Base-by-base conservation (phyloP, 2,888 invertebrate species). In the Petrolisthes cinctipes region DNA sequence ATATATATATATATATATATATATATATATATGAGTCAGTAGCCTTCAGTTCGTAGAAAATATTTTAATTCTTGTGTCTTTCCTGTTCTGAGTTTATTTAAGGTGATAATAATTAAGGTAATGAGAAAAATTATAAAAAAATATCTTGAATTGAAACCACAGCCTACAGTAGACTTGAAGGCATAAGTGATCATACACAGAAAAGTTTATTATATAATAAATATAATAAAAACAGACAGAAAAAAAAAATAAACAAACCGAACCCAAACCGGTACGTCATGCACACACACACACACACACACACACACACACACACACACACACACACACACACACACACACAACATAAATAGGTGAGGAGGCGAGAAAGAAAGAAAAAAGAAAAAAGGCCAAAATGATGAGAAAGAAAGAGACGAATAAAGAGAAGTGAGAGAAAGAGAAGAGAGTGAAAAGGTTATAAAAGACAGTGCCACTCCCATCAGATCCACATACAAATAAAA, bases 261-360 rank as follows among this genome's bases (percentile, higher is more conserved):
- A 17, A 73, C 17, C 11, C 23, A 66, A 66, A 66, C 17, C 11
- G 17, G 11, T 66, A 20, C 73, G 7, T 17, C 7, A n/a, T 20
- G 5, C 73, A 73, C 73, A 73, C 73, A 73, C 73, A 14, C 73
- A 73, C 73, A 20, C 73, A 73, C 73, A 73, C 73, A 73, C 73
- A 73, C 73, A 73, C 73, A 73, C 73, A 73, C 73, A 73, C 73
- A 73, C 73, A 73, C 73, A 73, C 73, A 73, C 73, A 20, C 20
- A 5, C n/a, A 7, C 14, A 7, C 73, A 73, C 7, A 7, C 7
- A 20, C 3, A 11, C 6, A 61, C 9, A 61, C 9, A 61, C 61
- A 61, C 17, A 61, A 61, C 61, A 61, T 11, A 61, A 61, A 61
- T 17, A 1, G 4, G 61, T 17, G 17, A 61, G 61, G 17, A 17